Base-by-base conservation (phyloP, 2,797 vertebrate genomes). In the Nannoperca obscura region DNA sequence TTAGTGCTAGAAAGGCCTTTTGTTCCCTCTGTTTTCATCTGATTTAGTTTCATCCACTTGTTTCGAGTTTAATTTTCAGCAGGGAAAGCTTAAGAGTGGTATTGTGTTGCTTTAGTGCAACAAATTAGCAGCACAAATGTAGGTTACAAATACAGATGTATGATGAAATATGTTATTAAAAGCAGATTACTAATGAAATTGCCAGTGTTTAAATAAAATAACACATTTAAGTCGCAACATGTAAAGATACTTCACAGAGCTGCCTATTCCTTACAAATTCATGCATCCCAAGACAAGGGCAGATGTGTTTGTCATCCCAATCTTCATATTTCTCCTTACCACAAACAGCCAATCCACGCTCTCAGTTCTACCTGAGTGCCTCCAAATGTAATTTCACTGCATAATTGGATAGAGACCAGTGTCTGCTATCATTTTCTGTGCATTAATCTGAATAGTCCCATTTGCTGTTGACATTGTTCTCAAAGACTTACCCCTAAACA, bases 381-480 rank as follows among this genome's bases (percentile, higher is more conserved):
- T 88, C 88, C 81, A 90, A 95, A 94, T 95, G 90, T 93, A 93
- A 94, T 94, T 93, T 89, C 82, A 55, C 82, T 80, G 78, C 75
- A 92, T 93, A 94, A 95, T 93, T 93, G 91, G 92, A 95, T 93
- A 91, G 91, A 90, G 88, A 91, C 82, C 84, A 55, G 78, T 71
- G 87, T 85, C 88, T 92, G 88, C 93, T 78, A 89, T 91, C 88
- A 80, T 92, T 89, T 91, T 86, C 88, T 88, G 82, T 80, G 87
- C 87, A 91, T 94, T 91, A 92, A 91, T 91, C 92, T 89, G 84
- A 90, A 91, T 86, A 46, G 75, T 89, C 81, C 86, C 68, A 74
- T 91, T 93, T 88, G 78, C 78, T 83, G 83, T 88, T 90, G 90
- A 93, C 91, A 92, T 90, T 92, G 90, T 92, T 92, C 91, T 86